phyloP scores from a whole-genome alignment of 2,113 vertebrate species.

The Corythornis madagascariensis region DNA sequence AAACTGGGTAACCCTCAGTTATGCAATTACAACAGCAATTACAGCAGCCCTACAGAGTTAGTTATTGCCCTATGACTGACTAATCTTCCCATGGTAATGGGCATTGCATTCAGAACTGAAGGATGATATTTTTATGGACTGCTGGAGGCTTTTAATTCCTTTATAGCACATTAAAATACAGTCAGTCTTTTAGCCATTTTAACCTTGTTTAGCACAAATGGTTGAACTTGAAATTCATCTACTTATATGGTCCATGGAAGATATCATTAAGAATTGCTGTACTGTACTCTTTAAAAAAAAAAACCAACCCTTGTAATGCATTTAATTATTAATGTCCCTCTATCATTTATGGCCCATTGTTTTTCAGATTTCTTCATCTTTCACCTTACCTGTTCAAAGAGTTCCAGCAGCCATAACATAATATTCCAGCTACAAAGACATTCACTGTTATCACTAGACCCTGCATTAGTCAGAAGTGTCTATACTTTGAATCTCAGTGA shows the following conservation, averaged over 20 bases:
- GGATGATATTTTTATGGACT: conserved; percentile 67
- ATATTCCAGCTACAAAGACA: not conserved
- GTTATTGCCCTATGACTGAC: conserved; percentile 59
- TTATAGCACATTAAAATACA: conserved; percentile 72
- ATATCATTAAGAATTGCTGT: conserved; percentile 66
- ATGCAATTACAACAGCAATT: conserved; percentile 48
- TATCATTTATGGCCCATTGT: conserved; percentile 51
- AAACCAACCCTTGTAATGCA: not conserved
- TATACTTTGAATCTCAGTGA: not conserved
- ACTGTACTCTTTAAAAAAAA: not conserved
- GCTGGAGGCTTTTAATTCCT: conserved; percentile 74
- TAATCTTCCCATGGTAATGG: conserved; percentile 64
- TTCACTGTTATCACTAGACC: not conserved
- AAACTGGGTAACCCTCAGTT: not conserved
- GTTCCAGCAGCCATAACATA: not conserved
- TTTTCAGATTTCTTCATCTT: conserved; percentile 50
- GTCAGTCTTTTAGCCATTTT: conserved; percentile 72
- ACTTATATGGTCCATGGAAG: conserved; percentile 64
- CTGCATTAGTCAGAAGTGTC: not conserved
- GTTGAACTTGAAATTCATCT: conserved; percentile 71
- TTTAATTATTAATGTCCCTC: conserved; percentile 55
- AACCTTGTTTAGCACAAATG: conserved; percentile 80
- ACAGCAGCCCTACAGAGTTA: conserved; percentile 17
- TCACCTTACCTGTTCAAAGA: conserved; percentile 39
- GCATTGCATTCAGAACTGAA: conserved; percentile 62